Percentiles rank a stretch among this genome's conserved stretches.
Conservation (phyloP, 2,113 vertebrate species). For the Hippopotamus amphibius region DNA sequence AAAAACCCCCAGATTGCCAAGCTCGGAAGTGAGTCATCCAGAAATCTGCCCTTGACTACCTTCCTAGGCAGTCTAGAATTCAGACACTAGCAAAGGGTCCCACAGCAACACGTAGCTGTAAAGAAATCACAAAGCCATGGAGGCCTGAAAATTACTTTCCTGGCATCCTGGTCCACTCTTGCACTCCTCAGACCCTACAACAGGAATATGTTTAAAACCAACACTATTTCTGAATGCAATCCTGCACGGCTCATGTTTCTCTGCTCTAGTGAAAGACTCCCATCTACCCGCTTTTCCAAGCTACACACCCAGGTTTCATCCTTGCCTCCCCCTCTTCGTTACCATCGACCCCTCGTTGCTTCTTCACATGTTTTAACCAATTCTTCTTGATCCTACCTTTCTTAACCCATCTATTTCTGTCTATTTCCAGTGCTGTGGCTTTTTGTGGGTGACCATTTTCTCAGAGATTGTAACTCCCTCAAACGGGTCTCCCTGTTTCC, state of each 20-base stretch:
- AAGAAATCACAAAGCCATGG: not conserved
- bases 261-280: not conserved
- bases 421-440: not conserved
- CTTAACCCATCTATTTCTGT: not conserved
- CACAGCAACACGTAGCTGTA: rapidly evolving
- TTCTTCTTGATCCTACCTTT: not conserved
- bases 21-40: not conserved
- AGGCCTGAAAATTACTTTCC: not conserved
- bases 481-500: not conserved
- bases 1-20: not conserved
- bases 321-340: not conserved
- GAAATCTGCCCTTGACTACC: not conserved
- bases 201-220: not conserved
- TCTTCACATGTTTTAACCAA: not conserved
- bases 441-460: not conserved
- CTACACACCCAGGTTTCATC: not conserved
- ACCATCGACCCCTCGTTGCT: not conserved
- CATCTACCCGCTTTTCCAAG: not conserved
- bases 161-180: not conserved
- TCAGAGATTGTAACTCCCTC: not conserved
- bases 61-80: not conserved
- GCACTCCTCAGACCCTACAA: not conserved
- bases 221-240: not conserved
- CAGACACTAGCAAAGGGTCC: not conserved
- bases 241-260: not conserved